A percentile compares a stretch with the other conserved stretches of the same genome.
Conservation (phyloP, 2,888 invertebrate species). For the Metellina segmentata region DNA sequence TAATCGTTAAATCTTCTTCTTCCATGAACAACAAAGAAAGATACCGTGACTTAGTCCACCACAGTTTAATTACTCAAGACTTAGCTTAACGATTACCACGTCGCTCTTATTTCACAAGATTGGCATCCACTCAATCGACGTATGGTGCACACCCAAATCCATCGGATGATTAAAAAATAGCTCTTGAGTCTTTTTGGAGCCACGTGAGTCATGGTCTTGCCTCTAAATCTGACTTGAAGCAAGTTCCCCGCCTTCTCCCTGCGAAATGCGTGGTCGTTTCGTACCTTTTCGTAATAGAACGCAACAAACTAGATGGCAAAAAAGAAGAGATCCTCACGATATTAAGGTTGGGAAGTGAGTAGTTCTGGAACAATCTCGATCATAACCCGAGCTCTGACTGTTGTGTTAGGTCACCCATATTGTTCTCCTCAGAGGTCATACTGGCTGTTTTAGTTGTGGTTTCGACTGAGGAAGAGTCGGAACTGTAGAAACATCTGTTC, state of each 20-base stretch:
- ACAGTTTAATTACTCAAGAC: not conserved
- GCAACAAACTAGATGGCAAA: constrained; percentile 15
- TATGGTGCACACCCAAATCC: not conserved
- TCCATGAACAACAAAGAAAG: not conserved
- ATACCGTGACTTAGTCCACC: not conserved
- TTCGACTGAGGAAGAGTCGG: not conserved
- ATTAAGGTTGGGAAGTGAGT: constrained; percentile 41
- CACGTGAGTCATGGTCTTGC: constrained; percentile 52
- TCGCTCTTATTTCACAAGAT: not conserved
- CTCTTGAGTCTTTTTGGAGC: constrained; percentile 32
- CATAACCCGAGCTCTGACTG: constrained; percentile 6
- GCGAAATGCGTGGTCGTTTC: constrained; percentile 64
- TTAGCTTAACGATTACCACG: constrained; percentile 17
- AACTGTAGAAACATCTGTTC: not conserved
- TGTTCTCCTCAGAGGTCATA: not conserved
- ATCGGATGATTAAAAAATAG: constrained; percentile 19
- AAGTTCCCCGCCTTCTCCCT: constrained; percentile 35
- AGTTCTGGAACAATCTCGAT: constrained; percentile 63
- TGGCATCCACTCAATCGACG: constrained; percentile 15
- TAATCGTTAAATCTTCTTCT: not conserved
- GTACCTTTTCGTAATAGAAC: constrained; percentile 40
- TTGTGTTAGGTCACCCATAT: not conserved
- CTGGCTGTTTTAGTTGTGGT: not conserved
- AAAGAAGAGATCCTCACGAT: constrained; percentile 12
- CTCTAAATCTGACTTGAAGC: constrained; percentile 25